These are phyloP conservation scores for Sitobion miscanthi DNA, from an alignment of 1,140 invertebrate genomes.

Conservation along the genomic window DNA sequence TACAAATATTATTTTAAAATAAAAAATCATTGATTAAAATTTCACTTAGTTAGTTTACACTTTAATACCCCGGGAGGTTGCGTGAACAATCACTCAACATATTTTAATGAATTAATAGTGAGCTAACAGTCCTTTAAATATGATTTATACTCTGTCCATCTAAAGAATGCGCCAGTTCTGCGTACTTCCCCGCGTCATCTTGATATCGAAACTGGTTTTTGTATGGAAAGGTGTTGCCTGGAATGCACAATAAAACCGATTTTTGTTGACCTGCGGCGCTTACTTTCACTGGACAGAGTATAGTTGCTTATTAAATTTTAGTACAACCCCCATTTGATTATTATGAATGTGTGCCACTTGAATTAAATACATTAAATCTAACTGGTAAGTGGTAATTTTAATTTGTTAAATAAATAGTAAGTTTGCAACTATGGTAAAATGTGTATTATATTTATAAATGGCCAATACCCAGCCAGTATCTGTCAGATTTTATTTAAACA, in stretches of 20 bases:
- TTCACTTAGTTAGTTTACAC: background rate
- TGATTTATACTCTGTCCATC: too few species aligned
- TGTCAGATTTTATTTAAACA: background rate
- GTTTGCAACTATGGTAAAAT: background rate
- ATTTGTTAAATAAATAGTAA: background rate
- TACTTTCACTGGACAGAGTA: too few species aligned
- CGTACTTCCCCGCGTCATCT: too few species aligned
- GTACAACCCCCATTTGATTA: background rate
- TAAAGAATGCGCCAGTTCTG: too few species aligned
- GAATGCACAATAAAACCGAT: too few species aligned
- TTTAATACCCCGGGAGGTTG: background rate
- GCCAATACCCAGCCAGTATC: too few species aligned
- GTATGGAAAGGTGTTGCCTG: too few species aligned
- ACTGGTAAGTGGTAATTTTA: background rate
- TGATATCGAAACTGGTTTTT: too few species aligned
- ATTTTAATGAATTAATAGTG: background rate
- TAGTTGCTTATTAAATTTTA: background rate
- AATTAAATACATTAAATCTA: background rate
- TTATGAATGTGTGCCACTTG: background rate
- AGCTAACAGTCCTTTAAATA: too few species aligned
- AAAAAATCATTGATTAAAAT: background rate
- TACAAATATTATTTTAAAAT: background rate
- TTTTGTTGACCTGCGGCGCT: too few species aligned
- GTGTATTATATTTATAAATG: too few species aligned
- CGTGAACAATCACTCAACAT: background rate